Base-by-base conservation (phyloP, 2,888 invertebrate species). In the Penaeus monodon region DNA sequence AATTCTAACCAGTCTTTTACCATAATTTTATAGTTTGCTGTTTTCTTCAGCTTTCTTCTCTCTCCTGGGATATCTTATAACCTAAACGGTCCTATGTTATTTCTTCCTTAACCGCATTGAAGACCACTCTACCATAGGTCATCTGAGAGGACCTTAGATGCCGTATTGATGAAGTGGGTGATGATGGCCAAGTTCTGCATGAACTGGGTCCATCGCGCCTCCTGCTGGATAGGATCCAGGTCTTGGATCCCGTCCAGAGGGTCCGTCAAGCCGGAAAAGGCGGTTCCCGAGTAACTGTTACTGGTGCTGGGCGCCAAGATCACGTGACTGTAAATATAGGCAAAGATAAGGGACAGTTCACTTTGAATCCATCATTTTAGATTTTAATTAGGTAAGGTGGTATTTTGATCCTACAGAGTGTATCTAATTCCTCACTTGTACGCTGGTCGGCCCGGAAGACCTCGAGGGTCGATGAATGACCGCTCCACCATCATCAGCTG, bases 181-280 rank as follows among this genome's bases (percentile, higher is more conserved):
- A 82, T 76, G n/a, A 70, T 78, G 17, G 82, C 78, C 29, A 87
- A 70, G 27, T 87, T 82, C 29, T 87, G 77, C 17, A 74, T 66
- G 33, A 87, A 76, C 12, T 66, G 68, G 8, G 77, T 63, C 87
- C 87, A 87, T 27, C 63, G 70, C 12, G 17, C 8, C n/a, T 49
- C 24, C 44, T 77, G 77, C 57, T 77, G 49, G 27, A 49, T 57
- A 38, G 33, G 77, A 44, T 38, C 44, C 38, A 77, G 44, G 22
- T 76, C 77, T 27, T 49, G 12, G 77, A 87, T 87, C 49, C 24
- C 85, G 65, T 87, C 78, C 64, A 91, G 80, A n/a, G 89, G 82
- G 81, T 91, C 90, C 17, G 88, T 85, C 68, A 91, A 83, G 27
- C 91, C 91, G 20, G 91, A 79, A 82, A 91, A 91, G 33, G 88